A percentile compares a stretch with the other conserved stretches of the same genome.
Evolutionary conservation across 2,113 vertebrate species (phyloP).

Genomic region (Parus major): DNA sequence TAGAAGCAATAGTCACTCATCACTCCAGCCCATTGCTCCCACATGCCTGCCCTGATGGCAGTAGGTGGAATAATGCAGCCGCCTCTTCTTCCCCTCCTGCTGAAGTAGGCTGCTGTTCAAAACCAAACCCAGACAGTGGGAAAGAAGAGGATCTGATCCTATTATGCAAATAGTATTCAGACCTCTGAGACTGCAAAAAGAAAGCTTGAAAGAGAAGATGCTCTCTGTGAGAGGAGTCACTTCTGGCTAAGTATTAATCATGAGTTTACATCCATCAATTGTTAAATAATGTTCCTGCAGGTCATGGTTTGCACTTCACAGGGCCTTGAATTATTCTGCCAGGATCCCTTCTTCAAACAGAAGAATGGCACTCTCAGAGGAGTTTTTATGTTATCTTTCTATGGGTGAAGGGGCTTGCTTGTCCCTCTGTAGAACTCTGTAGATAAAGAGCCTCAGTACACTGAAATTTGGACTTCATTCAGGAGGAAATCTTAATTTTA

Average conservation of each 20-base stretch:
- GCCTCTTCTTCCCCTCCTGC: not conserved
- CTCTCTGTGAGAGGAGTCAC: not conserved
- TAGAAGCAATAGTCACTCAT: not conserved
- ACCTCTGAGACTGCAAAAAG: not conserved
- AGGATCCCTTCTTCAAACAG: not conserved
- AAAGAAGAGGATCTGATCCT: not conserved
- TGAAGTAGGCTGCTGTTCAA: not conserved
- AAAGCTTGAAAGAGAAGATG: not conserved
- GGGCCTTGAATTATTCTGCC: not conserved
- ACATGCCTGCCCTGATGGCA: accelerated
- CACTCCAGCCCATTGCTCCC: not conserved
- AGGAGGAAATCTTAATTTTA: not conserved
- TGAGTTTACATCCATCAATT: not conserved
- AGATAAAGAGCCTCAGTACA: not conserved
- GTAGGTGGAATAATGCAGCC: not conserved
- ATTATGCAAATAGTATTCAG: not conserved
- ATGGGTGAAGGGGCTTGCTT: not conserved
- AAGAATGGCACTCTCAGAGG: not conserved
- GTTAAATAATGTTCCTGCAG: not conserved
- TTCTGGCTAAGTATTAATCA: not conserved
- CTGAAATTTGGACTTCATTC: not conserved
- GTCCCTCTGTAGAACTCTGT: not conserved
- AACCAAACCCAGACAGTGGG: not conserved
- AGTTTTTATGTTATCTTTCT: not conserved
- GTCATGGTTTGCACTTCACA: not conserved